A percentile compares a stretch with the other conserved stretches of the same genome.
phyloP scores from a whole-genome alignment of 2,797 vertebrate species.

The Phoebastria nigripes region DNA sequence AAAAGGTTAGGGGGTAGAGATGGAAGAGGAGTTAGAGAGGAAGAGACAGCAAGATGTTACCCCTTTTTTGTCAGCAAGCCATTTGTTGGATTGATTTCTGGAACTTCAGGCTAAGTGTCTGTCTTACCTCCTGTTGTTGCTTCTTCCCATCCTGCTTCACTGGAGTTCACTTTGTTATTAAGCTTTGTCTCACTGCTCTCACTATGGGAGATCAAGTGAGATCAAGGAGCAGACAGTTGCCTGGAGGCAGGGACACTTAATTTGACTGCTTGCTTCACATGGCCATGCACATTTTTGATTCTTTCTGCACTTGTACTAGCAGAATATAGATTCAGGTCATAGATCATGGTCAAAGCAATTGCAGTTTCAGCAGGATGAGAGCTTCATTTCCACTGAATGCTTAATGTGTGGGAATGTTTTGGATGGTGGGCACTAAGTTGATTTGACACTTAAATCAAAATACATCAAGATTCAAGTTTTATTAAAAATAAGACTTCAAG shows the following conservation, averaged over 20 bases:
- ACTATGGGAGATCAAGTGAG: background rate
- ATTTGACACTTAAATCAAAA: background rate
- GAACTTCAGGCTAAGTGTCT: background rate
- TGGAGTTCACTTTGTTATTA: background rate
- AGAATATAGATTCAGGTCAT: background rate
- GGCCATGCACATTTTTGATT: background rate
- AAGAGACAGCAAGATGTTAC: background rate
- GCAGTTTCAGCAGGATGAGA: background rate
- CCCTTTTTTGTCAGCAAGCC: background rate
- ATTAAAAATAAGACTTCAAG: slow-evolving; percentile 13
- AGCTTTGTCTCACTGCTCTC: background rate
- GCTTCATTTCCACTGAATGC: background rate
- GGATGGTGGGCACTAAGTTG: background rate
- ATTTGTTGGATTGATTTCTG: background rate
- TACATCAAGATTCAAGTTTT: background rate
- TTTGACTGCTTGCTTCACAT: background rate
- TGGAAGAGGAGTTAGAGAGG: background rate
- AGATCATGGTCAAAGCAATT: background rate
- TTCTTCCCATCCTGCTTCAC: background rate
- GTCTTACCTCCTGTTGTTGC: background rate
- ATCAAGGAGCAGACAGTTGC: background rate
- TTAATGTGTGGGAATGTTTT: background rate
- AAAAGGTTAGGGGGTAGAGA: background rate
- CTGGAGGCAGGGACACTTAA: background rate
- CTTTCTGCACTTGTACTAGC: background rate